Percentiles rank a stretch among this genome's conserved stretches.
Conservation (phyloP, 2,888 invertebrate genomes). For the Anaspis maculata region DNA sequence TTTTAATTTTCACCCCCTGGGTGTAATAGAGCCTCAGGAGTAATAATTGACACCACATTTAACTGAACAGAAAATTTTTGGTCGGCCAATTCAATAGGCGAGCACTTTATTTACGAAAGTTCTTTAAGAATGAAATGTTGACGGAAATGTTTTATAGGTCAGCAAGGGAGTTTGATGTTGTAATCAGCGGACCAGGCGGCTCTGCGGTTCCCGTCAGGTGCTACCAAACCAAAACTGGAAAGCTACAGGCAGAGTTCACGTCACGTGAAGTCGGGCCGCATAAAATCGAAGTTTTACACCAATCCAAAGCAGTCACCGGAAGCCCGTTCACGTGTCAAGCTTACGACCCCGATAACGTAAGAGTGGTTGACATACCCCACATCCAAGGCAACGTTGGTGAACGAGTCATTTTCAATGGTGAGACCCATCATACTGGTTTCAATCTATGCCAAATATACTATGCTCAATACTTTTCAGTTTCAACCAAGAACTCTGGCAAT, state of each 20-base stretch:
- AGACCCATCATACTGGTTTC: too few relatives aligned
- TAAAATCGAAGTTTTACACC: slow-evolving; percentile 75
- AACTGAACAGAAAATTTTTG: too few relatives aligned
- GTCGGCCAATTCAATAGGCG: too few relatives aligned
- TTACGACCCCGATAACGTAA: slow-evolving; percentile 78
- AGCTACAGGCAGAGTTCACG: slow-evolving; percentile 89
- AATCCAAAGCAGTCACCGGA: slow-evolving; percentile 82
- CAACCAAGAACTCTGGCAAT: slow-evolving; percentile 71
- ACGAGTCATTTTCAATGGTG: slow-evolving; percentile 69
- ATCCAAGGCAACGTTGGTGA: slow-evolving; percentile 74
- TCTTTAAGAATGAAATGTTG: too few relatives aligned
- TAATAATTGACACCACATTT: too few relatives aligned
- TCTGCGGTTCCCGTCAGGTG: slow-evolving; percentile 55
- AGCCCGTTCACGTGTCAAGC: slow-evolving; percentile 93
- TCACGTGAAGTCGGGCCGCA: slow-evolving; percentile 64
- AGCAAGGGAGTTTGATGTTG: slow-evolving; percentile 84
- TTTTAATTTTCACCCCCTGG: too few relatives aligned
- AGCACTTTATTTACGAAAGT: too few relatives aligned
- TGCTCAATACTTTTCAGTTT: slow-evolving; percentile 60
- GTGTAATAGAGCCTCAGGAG: too few relatives aligned
- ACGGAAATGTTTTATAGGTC: too few relatives aligned
- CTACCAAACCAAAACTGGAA: slow-evolving; percentile 93
- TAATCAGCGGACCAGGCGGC: slow-evolving; percentile 52
- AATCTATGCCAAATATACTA: slow-evolving; percentile 4
- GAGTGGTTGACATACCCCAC: slow-evolving; percentile 66